Evolutionary conservation across 2,888 invertebrate genomes (phyloP).

Genomic region (Lucinisca nassula): DNA sequence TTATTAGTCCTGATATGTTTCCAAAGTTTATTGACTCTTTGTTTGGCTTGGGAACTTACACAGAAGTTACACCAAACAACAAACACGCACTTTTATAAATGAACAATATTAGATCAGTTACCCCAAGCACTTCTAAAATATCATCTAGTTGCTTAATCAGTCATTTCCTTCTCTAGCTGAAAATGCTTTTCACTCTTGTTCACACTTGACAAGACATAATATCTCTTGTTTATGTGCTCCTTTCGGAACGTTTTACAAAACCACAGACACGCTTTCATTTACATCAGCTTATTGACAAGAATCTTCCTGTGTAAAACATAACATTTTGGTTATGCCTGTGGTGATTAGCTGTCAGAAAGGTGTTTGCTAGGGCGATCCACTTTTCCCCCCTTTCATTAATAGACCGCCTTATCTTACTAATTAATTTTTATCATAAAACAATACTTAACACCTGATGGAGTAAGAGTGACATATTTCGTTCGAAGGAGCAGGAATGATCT

Average conservation of each 20-base stretch:
- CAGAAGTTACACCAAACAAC: not conserved
- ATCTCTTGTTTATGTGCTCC: conserved; percentile 27
- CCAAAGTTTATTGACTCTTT: not conserved
- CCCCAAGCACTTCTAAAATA: not conserved
- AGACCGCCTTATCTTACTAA: not conserved
- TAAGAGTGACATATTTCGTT: not conserved
- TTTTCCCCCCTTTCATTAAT: not conserved
- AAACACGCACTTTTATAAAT: not conserved
- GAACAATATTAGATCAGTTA: not conserved
- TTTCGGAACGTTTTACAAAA: not conserved
- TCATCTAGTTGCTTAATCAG: not conserved
- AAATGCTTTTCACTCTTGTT: not conserved
- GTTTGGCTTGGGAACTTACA: not conserved
- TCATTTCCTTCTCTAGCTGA: not conserved
- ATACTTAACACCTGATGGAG: not conserved
- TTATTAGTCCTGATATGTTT: not conserved
- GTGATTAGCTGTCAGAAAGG: not conserved
- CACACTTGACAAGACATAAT: not conserved
- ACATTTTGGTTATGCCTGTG: not conserved
- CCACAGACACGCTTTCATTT: conserved; percentile 11
- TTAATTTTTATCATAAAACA: not conserved
- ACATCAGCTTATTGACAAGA: conserved; percentile 12
- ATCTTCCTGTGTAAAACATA: conserved; percentile 23
- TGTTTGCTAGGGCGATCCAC: not conserved
- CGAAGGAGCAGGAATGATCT: not conserved